A percentile compares a stretch with the other conserved stretches of the same genome.
These are phyloP conservation scores for Chaetura pelagica DNA, from an alignment of 2,113 vertebrate species.

Conservation along the genomic window DNA sequence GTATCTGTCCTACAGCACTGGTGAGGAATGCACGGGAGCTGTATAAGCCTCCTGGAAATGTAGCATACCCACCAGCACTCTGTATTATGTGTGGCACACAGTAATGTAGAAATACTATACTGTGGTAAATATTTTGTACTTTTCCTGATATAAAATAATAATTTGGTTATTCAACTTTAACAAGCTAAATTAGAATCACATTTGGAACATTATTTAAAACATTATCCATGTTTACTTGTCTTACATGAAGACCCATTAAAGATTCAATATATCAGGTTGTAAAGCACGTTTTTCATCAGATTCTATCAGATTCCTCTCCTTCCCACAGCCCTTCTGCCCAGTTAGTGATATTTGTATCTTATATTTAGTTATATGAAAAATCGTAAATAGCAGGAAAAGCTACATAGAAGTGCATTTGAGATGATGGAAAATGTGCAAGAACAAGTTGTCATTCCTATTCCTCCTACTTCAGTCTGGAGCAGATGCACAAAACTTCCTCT, in stretches of 20 bases:
- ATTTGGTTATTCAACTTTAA: slow-evolving; percentile 37
- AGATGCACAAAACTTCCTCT: not conserved
- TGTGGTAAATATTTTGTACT: slow-evolving; percentile 26
- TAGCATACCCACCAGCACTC: not conserved
- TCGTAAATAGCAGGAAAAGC: not conserved
- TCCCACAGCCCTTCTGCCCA: accelerated
- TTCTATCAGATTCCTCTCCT: not conserved
- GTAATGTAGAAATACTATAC: not conserved
- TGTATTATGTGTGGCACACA: not conserved
- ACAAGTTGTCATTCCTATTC: not conserved
- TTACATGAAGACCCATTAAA: not conserved
- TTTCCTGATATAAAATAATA: slow-evolving; percentile 11
- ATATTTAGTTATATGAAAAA: not conserved
- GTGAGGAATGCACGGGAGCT: not conserved
- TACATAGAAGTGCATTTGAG: not conserved
- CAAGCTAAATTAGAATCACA: slow-evolving; percentile 31
- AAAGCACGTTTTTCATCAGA: not conserved
- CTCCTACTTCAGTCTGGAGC: not conserved
- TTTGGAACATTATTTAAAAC: slow-evolving; percentile 22
- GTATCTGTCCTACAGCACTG: not conserved
- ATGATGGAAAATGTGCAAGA: accelerated
- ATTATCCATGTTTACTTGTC: not conserved
- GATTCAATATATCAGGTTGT: not conserved
- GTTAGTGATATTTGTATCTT: not conserved
- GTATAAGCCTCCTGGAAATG: not conserved